Conservation (phyloP, 2,888 invertebrate genomes). For the Cephus pygmeus region DNA sequence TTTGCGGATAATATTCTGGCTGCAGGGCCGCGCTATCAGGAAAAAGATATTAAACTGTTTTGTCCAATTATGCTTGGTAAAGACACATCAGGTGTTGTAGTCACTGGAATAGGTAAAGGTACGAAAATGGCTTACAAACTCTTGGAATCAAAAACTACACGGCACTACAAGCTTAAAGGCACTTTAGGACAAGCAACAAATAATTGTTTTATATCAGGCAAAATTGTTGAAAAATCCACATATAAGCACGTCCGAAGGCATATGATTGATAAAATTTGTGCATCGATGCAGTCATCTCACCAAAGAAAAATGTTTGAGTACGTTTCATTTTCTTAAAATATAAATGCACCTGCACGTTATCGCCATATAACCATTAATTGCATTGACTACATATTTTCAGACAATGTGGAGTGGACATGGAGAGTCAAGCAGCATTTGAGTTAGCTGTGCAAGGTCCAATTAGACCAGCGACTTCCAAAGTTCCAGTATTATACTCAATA, state of each 20-base stretch:
- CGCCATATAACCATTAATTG: neutral
- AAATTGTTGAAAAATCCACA: constrained; percentile 76
- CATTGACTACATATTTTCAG: constrained; percentile 63
- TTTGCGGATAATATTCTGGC: constrained; percentile 81
- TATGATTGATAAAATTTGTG: constrained; percentile 79
- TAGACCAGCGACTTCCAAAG: constrained; percentile 76
- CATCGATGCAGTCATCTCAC: constrained; percentile 86
- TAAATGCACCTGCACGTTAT: neutral
- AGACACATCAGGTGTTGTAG: constrained; percentile 80
- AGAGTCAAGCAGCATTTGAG: constrained; percentile 91
- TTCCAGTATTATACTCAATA: constrained; percentile 86
- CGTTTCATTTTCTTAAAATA: constrained; percentile 56
- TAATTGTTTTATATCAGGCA: constrained; percentile 78
- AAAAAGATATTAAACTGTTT: constrained; percentile 73
- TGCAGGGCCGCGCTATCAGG: constrained; percentile 80
- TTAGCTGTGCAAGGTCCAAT: constrained; percentile 85
- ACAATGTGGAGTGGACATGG: constrained; percentile 81
- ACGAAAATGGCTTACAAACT: constrained; percentile 70
- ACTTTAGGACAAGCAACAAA: constrained; percentile 82
- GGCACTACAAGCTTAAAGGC: constrained; percentile 81
- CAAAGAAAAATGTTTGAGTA: constrained; percentile 89
- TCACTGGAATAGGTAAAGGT: constrained; percentile 80
- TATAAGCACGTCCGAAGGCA: constrained; percentile 77
- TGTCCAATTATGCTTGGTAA: constrained; percentile 73
- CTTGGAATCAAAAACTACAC: constrained; percentile 72